Conservation (phyloP, 2,797 vertebrate genomes). For the Linurgus olivaceus region DNA sequence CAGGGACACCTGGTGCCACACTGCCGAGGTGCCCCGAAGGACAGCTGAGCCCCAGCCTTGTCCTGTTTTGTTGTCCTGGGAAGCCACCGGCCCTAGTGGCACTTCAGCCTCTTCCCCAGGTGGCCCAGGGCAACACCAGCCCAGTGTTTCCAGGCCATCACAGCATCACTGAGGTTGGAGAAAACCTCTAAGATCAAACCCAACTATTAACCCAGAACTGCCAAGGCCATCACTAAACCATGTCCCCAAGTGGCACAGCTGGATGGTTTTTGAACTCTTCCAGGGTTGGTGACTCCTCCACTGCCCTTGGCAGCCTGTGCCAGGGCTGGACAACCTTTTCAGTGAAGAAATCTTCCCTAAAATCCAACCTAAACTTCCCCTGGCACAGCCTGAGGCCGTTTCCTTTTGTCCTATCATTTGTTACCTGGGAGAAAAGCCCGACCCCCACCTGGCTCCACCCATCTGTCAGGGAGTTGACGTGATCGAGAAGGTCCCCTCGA, state of each 20-base stretch:
- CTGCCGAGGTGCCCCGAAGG: rapidly evolving
- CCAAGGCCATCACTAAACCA: neutral
- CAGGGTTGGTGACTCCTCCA: neutral
- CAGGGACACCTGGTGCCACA: neutral
- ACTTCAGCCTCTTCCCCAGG: neutral
- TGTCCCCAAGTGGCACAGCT: neutral
- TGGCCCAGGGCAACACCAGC: neutral
- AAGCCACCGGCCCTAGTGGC: neutral
- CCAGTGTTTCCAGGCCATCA: neutral
- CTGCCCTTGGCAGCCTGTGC: neutral
- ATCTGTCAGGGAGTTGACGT: neutral
- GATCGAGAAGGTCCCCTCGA: neutral
- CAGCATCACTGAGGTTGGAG: neutral
- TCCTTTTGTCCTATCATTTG: neutral
- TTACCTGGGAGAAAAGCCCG: neutral
- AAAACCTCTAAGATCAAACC: neutral
- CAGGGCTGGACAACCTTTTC: neutral
- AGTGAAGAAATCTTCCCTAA: neutral
- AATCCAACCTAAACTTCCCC: neutral
- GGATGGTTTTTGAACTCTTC: neutral
- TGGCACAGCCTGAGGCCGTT: neutral
- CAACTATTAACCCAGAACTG: neutral
- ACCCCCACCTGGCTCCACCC: neutral
- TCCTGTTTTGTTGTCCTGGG: no score
- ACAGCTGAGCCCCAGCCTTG: neutral